A percentile compares a stretch with the other conserved stretches of the same genome.
Conservation (phyloP, 2,797 vertebrate species). For the Malurus splendens region DNA sequence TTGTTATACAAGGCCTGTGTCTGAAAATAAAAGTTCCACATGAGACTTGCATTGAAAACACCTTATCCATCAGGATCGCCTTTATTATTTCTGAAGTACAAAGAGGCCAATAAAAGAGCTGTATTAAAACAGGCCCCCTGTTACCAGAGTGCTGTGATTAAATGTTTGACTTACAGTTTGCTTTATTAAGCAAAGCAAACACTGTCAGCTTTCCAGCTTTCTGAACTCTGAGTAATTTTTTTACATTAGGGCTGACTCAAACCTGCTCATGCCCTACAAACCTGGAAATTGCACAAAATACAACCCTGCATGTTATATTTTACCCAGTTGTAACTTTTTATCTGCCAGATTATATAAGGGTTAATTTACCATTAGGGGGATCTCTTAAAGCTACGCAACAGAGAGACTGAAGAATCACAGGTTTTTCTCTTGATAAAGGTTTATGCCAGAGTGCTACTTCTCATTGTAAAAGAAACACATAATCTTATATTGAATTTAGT, state of each 20-base stretch:
- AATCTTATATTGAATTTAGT: not conserved
- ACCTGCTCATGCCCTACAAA: not conserved
- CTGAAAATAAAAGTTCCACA: conserved; percentile 44
- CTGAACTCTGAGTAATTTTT: conserved; percentile 26
- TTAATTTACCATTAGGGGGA: not conserved
- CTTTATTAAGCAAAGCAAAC: conserved; percentile 56
- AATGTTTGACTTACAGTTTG: conserved; percentile 60
- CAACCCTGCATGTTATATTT: not conserved
- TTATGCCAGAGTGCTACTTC: not conserved
- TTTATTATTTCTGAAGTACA: conserved; percentile 49
- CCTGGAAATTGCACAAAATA: not conserved
- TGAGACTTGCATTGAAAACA: conserved; percentile 34
- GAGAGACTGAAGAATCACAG: not conserved
- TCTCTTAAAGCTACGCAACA: not conserved
- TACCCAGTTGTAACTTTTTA: not conserved
- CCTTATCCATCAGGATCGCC: not conserved
- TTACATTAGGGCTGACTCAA: not conserved
- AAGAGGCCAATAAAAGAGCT: conserved; percentile 51
- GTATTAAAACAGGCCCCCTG: conserved; percentile 33
- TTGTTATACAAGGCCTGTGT: conserved; percentile 1
- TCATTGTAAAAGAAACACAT: not conserved
- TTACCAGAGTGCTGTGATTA: conserved; percentile 45
- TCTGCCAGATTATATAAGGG: not conserved
- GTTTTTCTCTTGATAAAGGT: not conserved
- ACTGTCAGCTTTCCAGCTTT: conserved; percentile 22